Percentiles rank a stretch among this genome's conserved stretches.
These are phyloP conservation scores for Pterostichus madidus DNA, from an alignment of 2,888 invertebrate species.

Conservation along the genomic window DNA sequence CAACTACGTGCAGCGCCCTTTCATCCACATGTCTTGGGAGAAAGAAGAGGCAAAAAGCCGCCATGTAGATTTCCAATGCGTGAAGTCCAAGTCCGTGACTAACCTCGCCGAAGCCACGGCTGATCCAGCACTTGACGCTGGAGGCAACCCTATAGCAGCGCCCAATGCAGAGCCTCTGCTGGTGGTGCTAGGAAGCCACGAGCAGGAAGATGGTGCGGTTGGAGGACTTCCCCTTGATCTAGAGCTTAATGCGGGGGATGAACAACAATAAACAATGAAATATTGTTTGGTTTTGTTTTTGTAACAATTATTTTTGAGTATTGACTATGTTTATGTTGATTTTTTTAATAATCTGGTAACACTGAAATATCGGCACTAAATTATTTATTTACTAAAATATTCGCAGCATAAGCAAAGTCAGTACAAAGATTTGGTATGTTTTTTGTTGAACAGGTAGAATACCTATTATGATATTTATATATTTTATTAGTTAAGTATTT, in stretches of 20 bases:
- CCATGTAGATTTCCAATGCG: slow-evolving; percentile 99
- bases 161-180: slow-evolving; percentile 67
- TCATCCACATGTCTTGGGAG: slow-evolving; percentile 99
- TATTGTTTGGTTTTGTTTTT: slow-evolving; percentile 17
- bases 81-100: slow-evolving; percentile 98
- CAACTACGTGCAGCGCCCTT: slow-evolving; percentile 99
- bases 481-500: slow-evolving; percentile 37
- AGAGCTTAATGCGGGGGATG: slow-evolving; percentile 66
- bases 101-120: slow-evolving; percentile 97
- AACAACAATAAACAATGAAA: slow-evolving; percentile 43
- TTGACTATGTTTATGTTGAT: slow-evolving; percentile 21
- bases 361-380: slow-evolving; percentile 1
- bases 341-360: background rate
- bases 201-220: slow-evolving; percentile 70
- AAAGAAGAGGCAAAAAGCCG: slow-evolving; percentile 99
- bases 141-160: slow-evolving; percentile 68
- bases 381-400: background rate
- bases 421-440: background rate
- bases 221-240: slow-evolving; percentile 68
- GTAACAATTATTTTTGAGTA: background rate
- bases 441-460: slow-evolving; percentile 11
- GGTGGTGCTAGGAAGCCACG: slow-evolving; percentile 66
- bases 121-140: slow-evolving; percentile 87
- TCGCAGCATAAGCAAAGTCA: slow-evolving; percentile 21
- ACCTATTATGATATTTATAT: slow-evolving; percentile 18